phyloP scores from a whole-genome alignment of 2,797 vertebrate genomes.

The Pantherophis alleghaniensis region DNA sequence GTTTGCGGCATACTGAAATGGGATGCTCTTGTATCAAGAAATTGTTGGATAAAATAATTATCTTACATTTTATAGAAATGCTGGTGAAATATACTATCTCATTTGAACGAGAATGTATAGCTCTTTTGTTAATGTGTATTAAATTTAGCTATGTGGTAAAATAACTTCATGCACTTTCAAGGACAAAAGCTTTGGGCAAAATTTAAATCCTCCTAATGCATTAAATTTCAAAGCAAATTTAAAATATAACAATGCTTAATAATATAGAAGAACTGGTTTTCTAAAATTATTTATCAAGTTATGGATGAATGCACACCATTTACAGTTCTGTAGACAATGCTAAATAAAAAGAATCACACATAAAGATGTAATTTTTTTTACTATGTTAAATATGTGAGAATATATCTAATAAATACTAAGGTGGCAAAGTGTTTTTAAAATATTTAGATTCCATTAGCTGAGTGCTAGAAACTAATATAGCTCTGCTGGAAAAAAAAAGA shows the following conservation, averaged over 20 bases:
- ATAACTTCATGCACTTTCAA: conserved; percentile 24
- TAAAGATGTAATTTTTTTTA: background rate
- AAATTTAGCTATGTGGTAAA: background rate
- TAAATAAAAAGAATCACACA: background rate
- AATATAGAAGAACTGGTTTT: conserved; percentile 8
- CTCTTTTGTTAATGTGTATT: background rate
- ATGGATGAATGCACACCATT: conserved; percentile 1
- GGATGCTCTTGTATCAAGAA: background rate
- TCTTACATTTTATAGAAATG: background rate
- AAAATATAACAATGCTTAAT: conserved; percentile 20
- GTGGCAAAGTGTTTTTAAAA: background rate
- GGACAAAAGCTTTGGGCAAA: background rate
- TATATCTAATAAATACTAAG: background rate
- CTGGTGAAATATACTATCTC: background rate
- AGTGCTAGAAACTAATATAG: background rate
- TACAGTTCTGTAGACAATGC: background rate
- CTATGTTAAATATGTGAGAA: background rate
- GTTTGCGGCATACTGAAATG: background rate
- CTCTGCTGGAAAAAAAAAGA: background rate
- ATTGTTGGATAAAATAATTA: background rate
- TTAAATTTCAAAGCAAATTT: background rate
- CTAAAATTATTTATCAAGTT: conserved; percentile 1
- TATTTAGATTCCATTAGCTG: background rate
- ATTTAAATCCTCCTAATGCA: conserved; percentile 3
- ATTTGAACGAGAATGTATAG: background rate